phyloP scores from a whole-genome alignment of 1,140 invertebrate species.

The Maniola jurtina region DNA sequence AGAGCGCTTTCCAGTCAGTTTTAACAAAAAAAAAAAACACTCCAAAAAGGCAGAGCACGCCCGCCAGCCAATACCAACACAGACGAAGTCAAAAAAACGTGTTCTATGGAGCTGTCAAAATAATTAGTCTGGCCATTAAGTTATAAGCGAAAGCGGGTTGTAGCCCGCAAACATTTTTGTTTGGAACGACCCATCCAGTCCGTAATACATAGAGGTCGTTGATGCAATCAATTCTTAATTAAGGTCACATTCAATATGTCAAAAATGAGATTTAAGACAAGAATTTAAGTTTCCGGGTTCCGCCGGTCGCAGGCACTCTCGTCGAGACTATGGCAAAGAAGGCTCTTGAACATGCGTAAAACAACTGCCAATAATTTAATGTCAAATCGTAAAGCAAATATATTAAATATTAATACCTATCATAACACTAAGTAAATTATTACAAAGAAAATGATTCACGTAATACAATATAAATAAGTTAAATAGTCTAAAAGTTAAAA shows the following conservation, averaged over 20 bases:
- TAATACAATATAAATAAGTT: constrained; percentile 79
- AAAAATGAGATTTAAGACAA: constrained; percentile 40
- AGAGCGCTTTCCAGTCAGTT: too few relatives aligned
- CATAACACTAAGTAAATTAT: constrained; percentile 70
- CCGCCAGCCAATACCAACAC: too few relatives aligned
- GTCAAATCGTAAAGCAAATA: constrained; percentile 73
- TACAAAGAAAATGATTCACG: constrained; percentile 77
- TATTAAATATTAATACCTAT: constrained; percentile 78
- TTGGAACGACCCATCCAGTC: too few relatives aligned
- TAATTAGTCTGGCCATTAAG: too few relatives aligned
- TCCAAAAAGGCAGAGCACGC: too few relatives aligned
- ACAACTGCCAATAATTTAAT: constrained; percentile 74
- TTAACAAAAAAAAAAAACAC: too few relatives aligned
- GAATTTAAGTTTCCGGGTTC: constrained; percentile 31
- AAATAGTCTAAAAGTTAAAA: constrained; percentile 79
- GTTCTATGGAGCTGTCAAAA: too few relatives aligned
- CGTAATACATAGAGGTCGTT: too few relatives aligned
- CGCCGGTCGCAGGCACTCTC: constrained; percentile 67
- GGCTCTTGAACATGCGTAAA: constrained; percentile 64
- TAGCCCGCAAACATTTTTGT: too few relatives aligned
- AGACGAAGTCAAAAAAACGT: too few relatives aligned
- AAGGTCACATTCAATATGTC: constrained; percentile 57
- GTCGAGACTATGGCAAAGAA: constrained; percentile 59
- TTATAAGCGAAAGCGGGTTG: too few relatives aligned
- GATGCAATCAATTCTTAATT: constrained; percentile 48